phyloP scores from a whole-genome alignment of 2,888 invertebrate genomes.

The Pycnomerus fuliginosus region DNA sequence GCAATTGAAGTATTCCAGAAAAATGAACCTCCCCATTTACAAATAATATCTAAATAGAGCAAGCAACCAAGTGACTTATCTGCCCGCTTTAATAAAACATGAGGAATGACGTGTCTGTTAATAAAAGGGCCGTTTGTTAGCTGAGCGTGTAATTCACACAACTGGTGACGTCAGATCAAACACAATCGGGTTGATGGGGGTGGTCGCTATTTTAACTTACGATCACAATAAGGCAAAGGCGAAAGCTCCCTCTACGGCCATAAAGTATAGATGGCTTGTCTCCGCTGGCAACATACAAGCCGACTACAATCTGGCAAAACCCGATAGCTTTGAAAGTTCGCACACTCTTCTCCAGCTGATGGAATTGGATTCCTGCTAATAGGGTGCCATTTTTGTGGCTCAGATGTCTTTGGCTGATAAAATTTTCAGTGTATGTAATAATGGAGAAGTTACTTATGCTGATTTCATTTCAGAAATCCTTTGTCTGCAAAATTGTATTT shows the following conservation, averaged over 20 bases:
- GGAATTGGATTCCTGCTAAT: slow-evolving; percentile 18
- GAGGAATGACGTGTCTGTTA: slow-evolving; percentile 38
- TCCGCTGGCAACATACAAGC: slow-evolving; percentile 20
- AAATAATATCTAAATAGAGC: too few relatives aligned
- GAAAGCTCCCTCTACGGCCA: slow-evolving; percentile 26
- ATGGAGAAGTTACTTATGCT: too few relatives aligned
- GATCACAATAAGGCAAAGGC: slow-evolving; percentile 31
- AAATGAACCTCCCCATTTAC: too few relatives aligned
- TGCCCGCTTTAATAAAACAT: slow-evolving; percentile 36
- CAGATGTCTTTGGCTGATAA: too few relatives aligned
- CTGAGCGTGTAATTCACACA: slow-evolving; percentile 40
- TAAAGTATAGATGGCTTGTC: slow-evolving; percentile 24
- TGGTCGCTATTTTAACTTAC: slow-evolving; percentile 33
- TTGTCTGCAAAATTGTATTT: too few relatives aligned
- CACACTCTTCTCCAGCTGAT: slow-evolving; percentile 6
- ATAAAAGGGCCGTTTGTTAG: slow-evolving; percentile 35
- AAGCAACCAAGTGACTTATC: slow-evolving; percentile 9
- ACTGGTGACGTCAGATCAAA: slow-evolving; percentile 38
- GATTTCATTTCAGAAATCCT: too few relatives aligned
- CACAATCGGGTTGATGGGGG: slow-evolving; percentile 27
- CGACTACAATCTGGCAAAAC: slow-evolving; percentile 21
- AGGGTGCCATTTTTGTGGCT: too few relatives aligned
- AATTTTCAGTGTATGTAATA: too few relatives aligned
- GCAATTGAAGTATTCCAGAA: too few relatives aligned
- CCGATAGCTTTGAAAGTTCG: slow-evolving; percentile 12